Base-by-base conservation (phyloP, 2,797 vertebrate species). In the Spea hammondii region DNA sequence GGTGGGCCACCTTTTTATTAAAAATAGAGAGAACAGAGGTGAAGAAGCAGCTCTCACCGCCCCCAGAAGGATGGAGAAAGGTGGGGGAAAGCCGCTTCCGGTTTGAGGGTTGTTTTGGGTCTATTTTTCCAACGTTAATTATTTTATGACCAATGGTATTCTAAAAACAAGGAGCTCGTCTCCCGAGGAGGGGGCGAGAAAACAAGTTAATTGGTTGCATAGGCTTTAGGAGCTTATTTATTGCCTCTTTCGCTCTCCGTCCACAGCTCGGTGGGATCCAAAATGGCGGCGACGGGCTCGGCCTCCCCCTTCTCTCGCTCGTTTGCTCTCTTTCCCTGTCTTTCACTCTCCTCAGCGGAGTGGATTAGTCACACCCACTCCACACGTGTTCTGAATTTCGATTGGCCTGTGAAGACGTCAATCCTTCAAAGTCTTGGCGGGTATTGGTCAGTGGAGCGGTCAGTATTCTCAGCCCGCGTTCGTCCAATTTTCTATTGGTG, bases 181-280 rank as follows among this genome's bases (percentile, higher is more conserved):
- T 67, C 70, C 77, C 64, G 10, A 45, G 49, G 70, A 46, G 46
- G 46, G 46, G 65, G 48, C 55, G 50, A 69, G 71, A 47, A 13
- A 59, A 9, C 74, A 44, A 32, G 17, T 59, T 48, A 50, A 49
- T 62, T 64, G 49, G 65, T 70, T 17, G 65, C 75, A 82, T 65
- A 70, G 80, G 70, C 70, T 55, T 60, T 48, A 49, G 53, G 5
- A 14, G 59, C 80, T 82, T 69, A 73, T 78, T 77, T 73, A 82
- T 77, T 78, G 79, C 80, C 75, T 82, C 70, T 77, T 74, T 82
- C 57, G 75, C 80, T 77, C 79, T 81, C 79, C 80, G 80, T 73
- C 73, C 69, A 69, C 62, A 55, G 73, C 67, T 73, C 77, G 69
- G 82, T 79, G 73, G 69, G 46, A 73, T 67, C 73, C 77, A 76